These are phyloP conservation scores for Chromis chromis DNA, from an alignment of 2,797 vertebrate genomes.

Conservation along the genomic window DNA sequence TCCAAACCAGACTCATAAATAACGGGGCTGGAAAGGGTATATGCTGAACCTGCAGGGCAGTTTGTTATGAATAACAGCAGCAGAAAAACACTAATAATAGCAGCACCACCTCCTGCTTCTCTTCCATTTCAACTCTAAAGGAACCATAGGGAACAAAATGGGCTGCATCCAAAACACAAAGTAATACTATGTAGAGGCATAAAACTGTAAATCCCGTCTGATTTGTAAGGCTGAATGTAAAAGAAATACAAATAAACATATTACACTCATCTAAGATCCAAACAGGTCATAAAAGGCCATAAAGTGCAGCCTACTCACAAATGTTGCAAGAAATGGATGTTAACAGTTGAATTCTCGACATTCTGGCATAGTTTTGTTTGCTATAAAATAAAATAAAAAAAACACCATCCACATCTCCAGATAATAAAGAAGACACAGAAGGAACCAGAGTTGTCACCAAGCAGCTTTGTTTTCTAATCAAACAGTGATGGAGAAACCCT, in stretches of 20 bases:
- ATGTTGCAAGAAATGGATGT: conserved; percentile 11
- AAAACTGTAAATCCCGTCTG: conserved; percentile 32
- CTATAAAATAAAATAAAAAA: conserved; percentile 20
- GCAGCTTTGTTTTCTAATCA: conserved; percentile 37
- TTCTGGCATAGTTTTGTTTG: not conserved
- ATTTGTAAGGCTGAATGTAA: conserved; percentile 6
- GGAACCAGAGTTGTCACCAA: not conserved
- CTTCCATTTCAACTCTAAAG: conserved; percentile 32
- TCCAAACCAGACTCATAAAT: conserved; percentile 64
- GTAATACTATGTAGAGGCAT: conserved; percentile 14
- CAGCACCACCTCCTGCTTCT: conserved; percentile 26
- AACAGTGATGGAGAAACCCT: conserved; percentile 39
- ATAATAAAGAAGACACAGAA: conserved; percentile 8
- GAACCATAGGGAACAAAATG: conserved; percentile 26
- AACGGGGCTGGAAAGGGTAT: conserved; percentile 33
- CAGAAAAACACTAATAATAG: conserved; percentile 44
- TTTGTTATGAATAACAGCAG: conserved; percentile 52
- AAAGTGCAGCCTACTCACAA: not conserved
- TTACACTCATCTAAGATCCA: not conserved
- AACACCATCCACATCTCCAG: not conserved
- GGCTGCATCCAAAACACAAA: conserved; percentile 33
- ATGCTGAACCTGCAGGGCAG: conserved; percentile 36
- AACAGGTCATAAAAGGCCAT: not conserved
- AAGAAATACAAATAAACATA: conserved; percentile 22
- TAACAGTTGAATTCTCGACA: conserved; percentile 7